Base-by-base conservation (phyloP, 2,797 vertebrate species). In the Myotis pilosus region DNA sequence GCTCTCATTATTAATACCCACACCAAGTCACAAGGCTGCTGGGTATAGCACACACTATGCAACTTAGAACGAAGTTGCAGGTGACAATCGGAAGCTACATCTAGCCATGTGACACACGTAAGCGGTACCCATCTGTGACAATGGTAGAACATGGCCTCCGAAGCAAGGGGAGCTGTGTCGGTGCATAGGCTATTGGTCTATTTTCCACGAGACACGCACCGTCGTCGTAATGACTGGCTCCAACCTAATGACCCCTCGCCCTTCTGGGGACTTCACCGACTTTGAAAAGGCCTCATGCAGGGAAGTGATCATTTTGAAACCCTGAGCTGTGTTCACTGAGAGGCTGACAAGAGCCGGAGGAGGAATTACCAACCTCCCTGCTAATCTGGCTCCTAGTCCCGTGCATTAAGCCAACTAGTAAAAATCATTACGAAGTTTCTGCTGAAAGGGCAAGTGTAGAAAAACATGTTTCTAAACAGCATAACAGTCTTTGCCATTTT, bases 401-500 rank as follows among this genome's bases (percentile, higher is more conserved):
- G 66, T 64, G 97, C 97, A 96, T 83, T 97, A 96, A 96, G 96
- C 92, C 66, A 94, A 94, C 81, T 66, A 96, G 97, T 92, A 97
- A 97, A 94, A 96, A 97, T 81, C 96, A 97, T 71, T 91, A 72
- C 83, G 96, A 96, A 83, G 96, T 95, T 98, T 97, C 92, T 96
- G 97, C 86, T 96, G 96, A 97, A 95, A 97, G 96, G 93, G 93
- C 85, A 95, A n/a, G 0, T 49, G 71, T 83, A 87, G 96, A 97
- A 96, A 97, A 96, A 49, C 88, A 94, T 97, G 96, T 97, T 97
- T 97, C 96, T 91, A 94, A 81, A 97, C 79, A 97, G 96, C 96
- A 96, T 97, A 97, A 97, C 96, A 96, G 97, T 96, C 97, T 96
- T 95, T 97, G 97, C 97, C 97, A 96, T 97, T 97, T 97, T 96